Evolutionary conservation across 2,888 invertebrate genomes (phyloP).

Genomic region (Dasypogon diadema): DNA sequence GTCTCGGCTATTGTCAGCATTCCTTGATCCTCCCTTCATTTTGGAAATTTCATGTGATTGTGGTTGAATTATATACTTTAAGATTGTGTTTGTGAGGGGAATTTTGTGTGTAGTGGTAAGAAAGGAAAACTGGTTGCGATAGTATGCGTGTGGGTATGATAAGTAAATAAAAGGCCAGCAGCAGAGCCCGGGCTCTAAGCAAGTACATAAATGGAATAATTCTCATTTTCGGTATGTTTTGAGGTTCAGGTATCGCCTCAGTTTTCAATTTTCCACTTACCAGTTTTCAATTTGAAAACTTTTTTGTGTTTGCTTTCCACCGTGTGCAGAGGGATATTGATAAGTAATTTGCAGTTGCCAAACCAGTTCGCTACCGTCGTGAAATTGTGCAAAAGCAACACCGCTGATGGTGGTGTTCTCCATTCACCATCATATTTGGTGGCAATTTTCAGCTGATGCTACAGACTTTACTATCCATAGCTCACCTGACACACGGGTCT

Average conservation of each 20-base stretch:
- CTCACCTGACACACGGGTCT: constrained; percentile 2
- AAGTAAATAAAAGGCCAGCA: constrained; percentile 5
- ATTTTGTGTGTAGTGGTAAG: neutral
- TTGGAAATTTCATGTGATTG: neutral
- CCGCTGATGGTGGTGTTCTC: neutral
- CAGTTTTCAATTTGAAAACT: constrained; percentile 36
- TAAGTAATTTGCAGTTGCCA: constrained; percentile 8
- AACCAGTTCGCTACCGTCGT: neutral
- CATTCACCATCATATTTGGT: neutral
- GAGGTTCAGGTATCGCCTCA: constrained; percentile 22
- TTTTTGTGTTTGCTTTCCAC: neutral
- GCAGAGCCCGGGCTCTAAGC: constrained; percentile 24
- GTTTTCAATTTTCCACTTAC: constrained; percentile 42
- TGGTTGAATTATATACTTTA: neutral
- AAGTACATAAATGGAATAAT: constrained; percentile 33
- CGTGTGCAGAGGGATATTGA: constrained; percentile 1
- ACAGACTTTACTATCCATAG: neutral
- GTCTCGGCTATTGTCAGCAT: constrained; percentile 49
- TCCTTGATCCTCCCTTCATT: constrained; percentile 48
- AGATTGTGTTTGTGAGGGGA: neutral
- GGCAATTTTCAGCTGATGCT: constrained; percentile 1
- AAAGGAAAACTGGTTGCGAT: neutral
- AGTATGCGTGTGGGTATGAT: neutral
- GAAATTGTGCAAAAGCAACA: neutral
- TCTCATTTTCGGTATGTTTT: constrained; percentile 19